Percentiles rank a stretch among this genome's conserved stretches.
Evolutionary conservation across 2,113 vertebrate species (phyloP).

Genomic region (Symphodus melops): DNA sequence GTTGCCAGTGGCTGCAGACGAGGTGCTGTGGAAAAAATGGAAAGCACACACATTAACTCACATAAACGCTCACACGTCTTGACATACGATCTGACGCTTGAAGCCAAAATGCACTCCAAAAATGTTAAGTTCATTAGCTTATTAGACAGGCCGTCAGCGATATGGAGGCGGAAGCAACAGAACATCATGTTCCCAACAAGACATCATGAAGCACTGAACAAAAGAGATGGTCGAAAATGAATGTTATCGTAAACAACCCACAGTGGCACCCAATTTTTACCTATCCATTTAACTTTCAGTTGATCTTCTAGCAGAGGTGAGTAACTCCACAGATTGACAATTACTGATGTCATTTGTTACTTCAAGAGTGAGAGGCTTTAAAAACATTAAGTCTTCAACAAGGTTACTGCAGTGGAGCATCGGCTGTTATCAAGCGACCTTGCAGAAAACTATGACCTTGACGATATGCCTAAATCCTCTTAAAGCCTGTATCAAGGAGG

Average conservation of each 20-base stretch:
- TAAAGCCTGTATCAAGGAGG: neutral
- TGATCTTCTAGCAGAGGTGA: neutral
- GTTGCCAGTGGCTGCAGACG: constrained; percentile 25
- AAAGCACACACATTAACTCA: neutral
- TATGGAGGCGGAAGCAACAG: constrained; percentile 19
- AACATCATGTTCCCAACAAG: constrained; percentile 21
- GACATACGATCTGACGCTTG: constrained; percentile 30
- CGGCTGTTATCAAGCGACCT: neutral
- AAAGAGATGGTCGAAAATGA: neutral
- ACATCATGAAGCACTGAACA: constrained; percentile 23
- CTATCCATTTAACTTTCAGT: constrained; percentile 10
- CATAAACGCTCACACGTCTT: constrained; percentile 18
- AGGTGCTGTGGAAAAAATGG: constrained; percentile 10
- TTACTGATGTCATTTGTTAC: neutral
- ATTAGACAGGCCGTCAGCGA: constrained; percentile 13
- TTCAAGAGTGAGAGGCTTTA: constrained; percentile 1
- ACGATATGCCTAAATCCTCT: neutral
- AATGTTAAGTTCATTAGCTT: constrained; percentile 10
- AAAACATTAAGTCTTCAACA: neutral
- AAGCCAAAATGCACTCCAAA: constrained; percentile 28
- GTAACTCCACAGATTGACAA: neutral
- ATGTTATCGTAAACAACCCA: constrained; percentile 10
- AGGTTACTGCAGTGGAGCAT: too few species aligned
- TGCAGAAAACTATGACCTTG: neutral
- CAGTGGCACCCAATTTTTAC: constrained; percentile 6